Conservation (phyloP, 2,113 vertebrate species). For the Microtus richardsoni region DNA sequence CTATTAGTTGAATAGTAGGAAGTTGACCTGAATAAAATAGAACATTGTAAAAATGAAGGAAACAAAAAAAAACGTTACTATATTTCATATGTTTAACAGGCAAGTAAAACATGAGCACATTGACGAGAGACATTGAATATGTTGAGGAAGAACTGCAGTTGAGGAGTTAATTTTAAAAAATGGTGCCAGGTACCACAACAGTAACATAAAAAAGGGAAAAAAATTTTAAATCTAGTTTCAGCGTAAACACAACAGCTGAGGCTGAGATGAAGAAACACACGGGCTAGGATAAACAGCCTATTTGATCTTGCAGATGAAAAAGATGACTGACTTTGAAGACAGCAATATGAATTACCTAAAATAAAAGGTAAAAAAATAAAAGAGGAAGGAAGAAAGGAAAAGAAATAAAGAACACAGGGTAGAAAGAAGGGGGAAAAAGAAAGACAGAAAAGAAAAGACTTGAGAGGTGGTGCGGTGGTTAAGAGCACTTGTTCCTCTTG, state of each 20-base stretch:
- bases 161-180: background rate
- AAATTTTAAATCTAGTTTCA: background rate
- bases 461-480: background rate
- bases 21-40: background rate
- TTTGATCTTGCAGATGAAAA: background rate
- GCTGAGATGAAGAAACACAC: constrained; percentile 5
- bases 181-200: background rate
- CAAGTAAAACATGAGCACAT: background rate
- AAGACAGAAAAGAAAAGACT: background rate
- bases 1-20: background rate
- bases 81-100: constrained; percentile 3
- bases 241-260: background rate
- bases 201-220: background rate
- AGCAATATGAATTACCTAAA: constrained; percentile 18
- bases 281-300: background rate
- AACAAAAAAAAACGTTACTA: background rate
- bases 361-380: background rate
- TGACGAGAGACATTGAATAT: background rate
- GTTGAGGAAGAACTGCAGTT: background rate
- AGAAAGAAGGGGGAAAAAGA: background rate
- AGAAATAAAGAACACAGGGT: background rate
- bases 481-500: background rate
- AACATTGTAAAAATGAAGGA: background rate
- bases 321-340: background rate
- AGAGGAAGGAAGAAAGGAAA: background rate